These are phyloP conservation scores for Prunella strophiata DNA, from an alignment of 2,797 vertebrate genomes.

Conservation along the genomic window DNA sequence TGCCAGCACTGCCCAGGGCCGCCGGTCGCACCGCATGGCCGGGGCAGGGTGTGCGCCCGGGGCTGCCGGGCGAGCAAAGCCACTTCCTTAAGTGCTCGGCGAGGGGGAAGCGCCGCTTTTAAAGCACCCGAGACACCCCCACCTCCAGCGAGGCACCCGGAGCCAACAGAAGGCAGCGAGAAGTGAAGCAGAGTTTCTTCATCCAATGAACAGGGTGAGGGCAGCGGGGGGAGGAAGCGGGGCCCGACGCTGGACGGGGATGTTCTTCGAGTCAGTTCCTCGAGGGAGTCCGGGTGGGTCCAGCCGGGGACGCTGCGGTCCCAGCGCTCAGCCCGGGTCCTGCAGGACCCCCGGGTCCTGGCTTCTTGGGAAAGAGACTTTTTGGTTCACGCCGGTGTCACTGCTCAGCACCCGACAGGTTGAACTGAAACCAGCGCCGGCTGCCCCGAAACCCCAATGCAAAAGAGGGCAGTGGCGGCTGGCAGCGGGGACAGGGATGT, in stretches of 20 bases:
- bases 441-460: background rate
- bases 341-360: rapidly evolving
- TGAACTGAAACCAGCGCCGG: background rate
- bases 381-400: background rate
- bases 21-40: constrained; percentile 60
- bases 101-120: constrained; percentile 60
- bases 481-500: background rate
- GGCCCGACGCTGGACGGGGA: background rate
- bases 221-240: constrained; percentile 9
- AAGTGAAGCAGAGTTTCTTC: background rate
- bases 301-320: background rate
- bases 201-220: background rate
- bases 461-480: background rate
- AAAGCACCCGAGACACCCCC: constrained; percentile 1
- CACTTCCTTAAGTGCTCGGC: constrained; percentile 44
- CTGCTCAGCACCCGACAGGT: rapidly evolving
- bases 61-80: background rate
- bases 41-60: background rate
- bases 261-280: constrained; percentile 59
- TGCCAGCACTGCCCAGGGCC: constrained; percentile 23
- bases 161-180: background rate
- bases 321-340: rapidly evolving
- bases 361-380: background rate
- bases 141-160: background rate
- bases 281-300: constrained; percentile 14